Percentiles rank a stretch among this genome's conserved stretches.
Evolutionary conservation across 2,113 vertebrate genomes (phyloP).

Genomic region (Morone saxatilis): DNA sequence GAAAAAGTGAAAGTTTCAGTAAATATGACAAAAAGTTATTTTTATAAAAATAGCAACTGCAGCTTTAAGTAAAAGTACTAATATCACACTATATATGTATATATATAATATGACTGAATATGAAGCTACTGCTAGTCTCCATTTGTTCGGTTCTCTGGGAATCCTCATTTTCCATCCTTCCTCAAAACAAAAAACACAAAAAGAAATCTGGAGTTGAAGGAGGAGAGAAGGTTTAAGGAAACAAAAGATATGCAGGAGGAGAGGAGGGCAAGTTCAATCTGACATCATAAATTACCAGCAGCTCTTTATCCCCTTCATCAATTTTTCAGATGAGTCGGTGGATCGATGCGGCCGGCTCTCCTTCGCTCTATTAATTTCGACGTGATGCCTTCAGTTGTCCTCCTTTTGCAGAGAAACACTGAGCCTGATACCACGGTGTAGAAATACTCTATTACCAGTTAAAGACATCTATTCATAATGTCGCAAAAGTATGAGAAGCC

Average conservation of each 20-base stretch:
- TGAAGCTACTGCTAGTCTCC: too few species aligned
- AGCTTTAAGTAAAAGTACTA: too few species aligned
- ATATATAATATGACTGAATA: too few species aligned
- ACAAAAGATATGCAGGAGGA: not conserved
- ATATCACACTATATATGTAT: too few species aligned
- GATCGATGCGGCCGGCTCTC: conserved; percentile 39
- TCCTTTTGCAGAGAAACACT: not conserved
- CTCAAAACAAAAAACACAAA: not conserved
- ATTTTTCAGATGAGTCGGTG: conserved; percentile 54
- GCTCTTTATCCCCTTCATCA: conserved; percentile 62
- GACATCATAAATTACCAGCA: conserved; percentile 59
- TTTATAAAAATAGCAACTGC: too few species aligned
- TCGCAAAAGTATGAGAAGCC: too few species aligned
- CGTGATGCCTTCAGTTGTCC: conserved; percentile 5
- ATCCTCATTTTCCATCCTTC: too few species aligned
- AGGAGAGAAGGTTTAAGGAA: not conserved
- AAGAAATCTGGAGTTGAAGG: not conserved
- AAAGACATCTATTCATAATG: too few species aligned
- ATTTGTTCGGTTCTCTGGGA: too few species aligned
- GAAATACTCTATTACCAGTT: too few species aligned
- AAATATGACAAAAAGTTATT: too few species aligned
- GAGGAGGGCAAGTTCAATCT: not conserved
- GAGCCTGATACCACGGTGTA: not conserved
- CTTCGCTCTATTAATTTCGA: conserved; percentile 51
- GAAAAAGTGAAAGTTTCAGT: too few species aligned